Conservation (phyloP, 23 tunicate genomes). For the Trididemnum miniatum region DNA sequence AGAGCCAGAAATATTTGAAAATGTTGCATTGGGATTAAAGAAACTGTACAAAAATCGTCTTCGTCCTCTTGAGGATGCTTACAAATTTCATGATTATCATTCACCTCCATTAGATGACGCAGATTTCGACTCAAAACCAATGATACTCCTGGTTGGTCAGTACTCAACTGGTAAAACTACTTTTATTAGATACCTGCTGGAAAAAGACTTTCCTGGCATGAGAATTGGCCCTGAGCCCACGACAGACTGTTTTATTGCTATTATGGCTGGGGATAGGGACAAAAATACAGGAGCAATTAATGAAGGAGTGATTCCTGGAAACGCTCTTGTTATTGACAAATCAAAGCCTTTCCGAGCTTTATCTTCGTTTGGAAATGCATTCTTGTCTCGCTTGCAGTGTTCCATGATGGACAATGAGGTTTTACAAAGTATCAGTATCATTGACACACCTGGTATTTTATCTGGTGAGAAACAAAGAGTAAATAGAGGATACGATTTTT, state of each 20-base stretch:
- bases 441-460: conserved; percentile 98
- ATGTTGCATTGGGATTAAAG: conserved; percentile 79
- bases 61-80: conserved; percentile 86
- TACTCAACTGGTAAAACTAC: conserved; percentile 99
- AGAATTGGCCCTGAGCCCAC: conserved; percentile 99
- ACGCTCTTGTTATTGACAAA: conserved; percentile 94
- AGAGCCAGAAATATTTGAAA: conserved; percentile 88
- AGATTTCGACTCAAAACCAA: conserved; percentile 98
- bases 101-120: conserved; percentile 98
- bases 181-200: conserved; percentile 92
- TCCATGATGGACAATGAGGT: conserved; percentile 95
- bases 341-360: conserved; percentile 92
- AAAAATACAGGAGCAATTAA: conserved; percentile 72
- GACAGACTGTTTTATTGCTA: conserved; percentile 97
- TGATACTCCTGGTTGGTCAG: conserved; percentile 94
- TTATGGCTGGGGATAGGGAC: conserved; percentile 92
- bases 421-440: conserved; percentile 87
- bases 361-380: conserved; percentile 94
- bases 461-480: conserved; percentile 99
- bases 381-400: conserved; percentile 85
- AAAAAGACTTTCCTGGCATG: conserved; percentile 98
- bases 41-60: conserved; percentile 75
- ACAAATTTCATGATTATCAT: conserved; percentile 97
- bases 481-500: conserved; percentile 95
- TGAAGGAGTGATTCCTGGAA: conserved; percentile 98